phyloP scores from a whole-genome alignment of 2,888 invertebrate genomes.

The Catonia carolina region DNA sequence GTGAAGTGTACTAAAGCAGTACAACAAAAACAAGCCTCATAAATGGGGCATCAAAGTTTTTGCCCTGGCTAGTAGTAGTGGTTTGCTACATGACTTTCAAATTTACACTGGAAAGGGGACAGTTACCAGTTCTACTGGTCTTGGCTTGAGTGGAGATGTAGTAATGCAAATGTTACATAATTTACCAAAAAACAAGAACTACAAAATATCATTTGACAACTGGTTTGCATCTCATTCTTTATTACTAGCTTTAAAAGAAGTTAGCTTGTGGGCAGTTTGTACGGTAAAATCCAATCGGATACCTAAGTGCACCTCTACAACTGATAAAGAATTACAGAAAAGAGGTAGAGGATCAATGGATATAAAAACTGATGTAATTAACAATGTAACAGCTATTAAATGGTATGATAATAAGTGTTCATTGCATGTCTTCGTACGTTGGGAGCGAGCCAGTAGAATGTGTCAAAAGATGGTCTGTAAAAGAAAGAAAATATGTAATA shows the following conservation, averaged over 20 bases:
- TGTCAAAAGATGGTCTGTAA: neutral
- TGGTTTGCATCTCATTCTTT: conserved; percentile 5
- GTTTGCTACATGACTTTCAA: conserved; percentile 4
- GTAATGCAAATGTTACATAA: neutral
- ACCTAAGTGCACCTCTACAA: neutral
- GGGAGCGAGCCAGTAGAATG: neutral
- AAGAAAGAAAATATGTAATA: neutral
- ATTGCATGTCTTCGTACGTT: neutral
- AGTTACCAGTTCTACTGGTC: neutral
- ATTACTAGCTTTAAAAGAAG: neutral
- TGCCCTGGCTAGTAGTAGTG: neutral
- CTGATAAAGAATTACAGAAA: conserved; percentile 2
- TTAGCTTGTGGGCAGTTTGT: neutral
- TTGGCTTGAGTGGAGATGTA: conserved; percentile 6
- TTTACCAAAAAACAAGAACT: neutral
- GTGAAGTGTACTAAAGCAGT: conserved; percentile 31
- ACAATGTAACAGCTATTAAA: neutral
- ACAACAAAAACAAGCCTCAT: conserved; percentile 33
- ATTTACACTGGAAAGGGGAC: conserved; percentile 6
- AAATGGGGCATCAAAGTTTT: conserved; percentile 35
- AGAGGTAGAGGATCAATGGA: neutral
- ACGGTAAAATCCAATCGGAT: neutral
- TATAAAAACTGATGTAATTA: neutral
- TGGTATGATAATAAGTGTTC: conserved; percentile 9
- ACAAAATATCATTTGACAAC: conserved; percentile 10